Conservation (phyloP, 2,888 invertebrate genomes). For the Amiota communis region DNA sequence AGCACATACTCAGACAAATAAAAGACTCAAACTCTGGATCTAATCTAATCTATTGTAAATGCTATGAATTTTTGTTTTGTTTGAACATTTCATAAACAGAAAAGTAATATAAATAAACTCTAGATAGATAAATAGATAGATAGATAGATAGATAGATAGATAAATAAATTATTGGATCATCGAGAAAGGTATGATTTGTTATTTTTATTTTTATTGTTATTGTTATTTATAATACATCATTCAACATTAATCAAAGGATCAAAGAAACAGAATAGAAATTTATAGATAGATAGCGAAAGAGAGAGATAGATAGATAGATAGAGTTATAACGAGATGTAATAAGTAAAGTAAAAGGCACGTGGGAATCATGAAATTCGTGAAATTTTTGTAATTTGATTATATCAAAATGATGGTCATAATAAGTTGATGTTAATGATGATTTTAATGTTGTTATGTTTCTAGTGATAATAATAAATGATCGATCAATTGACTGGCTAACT, state of each 20-base stretch:
- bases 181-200: slow-evolving; percentile 26
- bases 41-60: no score
- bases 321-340: neutral
- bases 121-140: slow-evolving; percentile 18
- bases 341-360: neutral
- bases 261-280: no score
- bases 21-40: no score
- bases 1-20: no score
- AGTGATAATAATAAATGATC: neutral
- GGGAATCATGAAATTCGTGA: neutral
- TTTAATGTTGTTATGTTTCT: neutral
- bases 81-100: no score
- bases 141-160: slow-evolving; percentile 9
- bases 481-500: neutral
- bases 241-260: no score
- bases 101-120: no score
- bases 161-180: slow-evolving; percentile 5
- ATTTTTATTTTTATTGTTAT: no score
- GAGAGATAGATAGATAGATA: neutral
- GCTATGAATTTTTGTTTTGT: no score
- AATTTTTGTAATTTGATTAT: neutral
- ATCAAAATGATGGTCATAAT: neutral
- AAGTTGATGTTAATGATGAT: neutral
- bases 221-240: no score
- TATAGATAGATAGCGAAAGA: neutral